Percentiles rank a stretch among this genome's conserved stretches.
These are phyloP conservation scores for Corvus cornix DNA, from an alignment of 2,113 vertebrate species.

Conservation along the genomic window DNA sequence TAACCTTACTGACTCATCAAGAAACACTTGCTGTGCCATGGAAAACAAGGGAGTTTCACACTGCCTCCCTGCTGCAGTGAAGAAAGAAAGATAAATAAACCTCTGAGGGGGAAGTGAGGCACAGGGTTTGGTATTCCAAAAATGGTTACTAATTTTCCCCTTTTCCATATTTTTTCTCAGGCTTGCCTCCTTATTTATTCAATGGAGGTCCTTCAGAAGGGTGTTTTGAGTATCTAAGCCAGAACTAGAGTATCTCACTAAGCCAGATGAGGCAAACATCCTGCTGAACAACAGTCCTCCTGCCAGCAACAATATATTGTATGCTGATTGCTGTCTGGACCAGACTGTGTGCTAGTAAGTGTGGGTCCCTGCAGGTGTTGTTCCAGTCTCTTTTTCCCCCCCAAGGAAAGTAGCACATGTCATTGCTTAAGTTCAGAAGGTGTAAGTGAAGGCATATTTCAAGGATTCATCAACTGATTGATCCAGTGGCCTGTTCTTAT, in stretches of 20 bases:
- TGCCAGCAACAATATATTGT: background rate
- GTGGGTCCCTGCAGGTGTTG: too few species aligned
- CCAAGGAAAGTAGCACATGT: background rate
- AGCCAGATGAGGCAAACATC: background rate
- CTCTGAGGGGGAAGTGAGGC: background rate
- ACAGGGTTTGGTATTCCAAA: background rate
- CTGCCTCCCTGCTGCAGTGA: background rate
- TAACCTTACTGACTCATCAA: background rate
- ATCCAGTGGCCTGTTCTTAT: background rate
- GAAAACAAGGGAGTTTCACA: background rate
- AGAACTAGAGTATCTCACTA: background rate
- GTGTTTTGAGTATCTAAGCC: background rate
- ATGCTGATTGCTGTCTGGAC: background rate
- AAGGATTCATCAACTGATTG: background rate
- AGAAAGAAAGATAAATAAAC: background rate
- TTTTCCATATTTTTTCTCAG: background rate
- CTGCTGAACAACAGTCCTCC: background rate
- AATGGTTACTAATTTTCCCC: background rate
- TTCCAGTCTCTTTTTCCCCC: background rate
- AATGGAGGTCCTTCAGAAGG: background rate
- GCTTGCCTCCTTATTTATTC: background rate
- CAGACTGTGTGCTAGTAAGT: background rate
- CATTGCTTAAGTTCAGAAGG: background rate
- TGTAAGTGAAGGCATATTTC: background rate
- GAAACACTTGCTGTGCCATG: background rate